These are phyloP conservation scores for Phalacrocorax aristotelis DNA, from an alignment of 2,113 vertebrate species.

Conservation along the genomic window DNA sequence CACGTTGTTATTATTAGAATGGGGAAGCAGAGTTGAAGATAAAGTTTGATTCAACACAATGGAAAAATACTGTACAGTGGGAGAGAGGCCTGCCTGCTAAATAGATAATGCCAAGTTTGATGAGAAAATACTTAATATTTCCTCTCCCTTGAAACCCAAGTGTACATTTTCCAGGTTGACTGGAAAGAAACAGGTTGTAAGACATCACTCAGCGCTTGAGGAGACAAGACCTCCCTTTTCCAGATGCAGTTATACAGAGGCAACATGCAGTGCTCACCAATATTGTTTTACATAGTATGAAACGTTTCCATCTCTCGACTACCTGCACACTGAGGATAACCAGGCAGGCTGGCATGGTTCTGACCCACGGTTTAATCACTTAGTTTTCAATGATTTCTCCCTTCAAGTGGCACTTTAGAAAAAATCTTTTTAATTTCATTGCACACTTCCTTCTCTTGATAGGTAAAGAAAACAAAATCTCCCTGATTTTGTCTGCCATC, in stretches of 20 bases:
- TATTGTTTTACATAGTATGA: neutral
- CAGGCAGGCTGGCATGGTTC: neutral
- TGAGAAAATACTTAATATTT: neutral
- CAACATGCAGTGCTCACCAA: neutral
- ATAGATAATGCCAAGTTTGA: neutral
- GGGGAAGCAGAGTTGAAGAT: neutral
- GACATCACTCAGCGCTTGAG: neutral
- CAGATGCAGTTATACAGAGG: neutral
- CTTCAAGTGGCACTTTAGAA: neutral
- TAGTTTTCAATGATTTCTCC: neutral
- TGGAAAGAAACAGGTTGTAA: neutral
- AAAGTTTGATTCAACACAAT: neutral
- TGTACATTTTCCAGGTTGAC: neutral
- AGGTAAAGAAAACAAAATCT: neutral
- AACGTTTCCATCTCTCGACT: neutral
- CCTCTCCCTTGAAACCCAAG: neutral
- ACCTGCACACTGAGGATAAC: neutral
- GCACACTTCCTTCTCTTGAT: neutral
- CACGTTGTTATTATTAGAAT: neutral
- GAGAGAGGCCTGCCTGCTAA: neutral
- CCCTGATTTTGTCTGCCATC: neutral
- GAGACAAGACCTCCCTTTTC: neutral
- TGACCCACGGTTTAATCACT: neutral
- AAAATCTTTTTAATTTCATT: neutral
- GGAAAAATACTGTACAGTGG: neutral